phyloP scores from a whole-genome alignment of 2,888 invertebrate genomes.

The Odontomyia ornata region DNA sequence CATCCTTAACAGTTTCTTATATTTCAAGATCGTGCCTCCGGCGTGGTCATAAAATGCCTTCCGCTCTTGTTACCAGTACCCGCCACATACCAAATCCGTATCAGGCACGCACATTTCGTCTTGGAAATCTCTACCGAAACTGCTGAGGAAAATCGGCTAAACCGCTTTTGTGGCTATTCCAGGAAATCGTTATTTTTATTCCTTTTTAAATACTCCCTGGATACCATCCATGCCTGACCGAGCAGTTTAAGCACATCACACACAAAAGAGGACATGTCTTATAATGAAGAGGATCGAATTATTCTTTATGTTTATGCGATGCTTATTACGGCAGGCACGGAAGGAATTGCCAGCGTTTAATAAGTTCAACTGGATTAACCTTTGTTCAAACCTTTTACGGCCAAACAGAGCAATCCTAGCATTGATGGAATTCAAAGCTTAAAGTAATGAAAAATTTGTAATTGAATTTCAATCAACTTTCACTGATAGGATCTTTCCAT shows the following conservation, averaged over 20 bases:
- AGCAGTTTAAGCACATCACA: not conserved
- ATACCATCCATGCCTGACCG: not conserved
- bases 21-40: constrained; percentile 26
- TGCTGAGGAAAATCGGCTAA: not conserved
- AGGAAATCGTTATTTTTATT: constrained; percentile 14
- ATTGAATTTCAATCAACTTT: too few relatives aligned
- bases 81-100: not conserved
- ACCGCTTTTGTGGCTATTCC: constrained; percentile 19
- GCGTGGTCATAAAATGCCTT: constrained; percentile 42
- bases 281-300: not conserved
- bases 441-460: too few relatives aligned
- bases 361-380: too few relatives aligned
- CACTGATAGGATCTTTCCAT: too few relatives aligned
- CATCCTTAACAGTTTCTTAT: not conserved
- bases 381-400: too few relatives aligned
- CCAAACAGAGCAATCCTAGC: too few relatives aligned
- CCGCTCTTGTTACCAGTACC: not conserved
- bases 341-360: too few relatives aligned
- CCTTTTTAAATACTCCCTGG: not conserved
- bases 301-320: too few relatives aligned
- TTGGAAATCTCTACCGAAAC: not conserved
- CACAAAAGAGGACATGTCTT: not conserved
- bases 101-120: constrained; percentile 30
- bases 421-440: too few relatives aligned
- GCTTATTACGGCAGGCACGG: too few relatives aligned